A percentile compares a stretch with the other conserved stretches of the same genome.
Evolutionary conservation across 1,140 invertebrate species (phyloP).

Genomic region (Macrobrachium nipponense): DNA sequence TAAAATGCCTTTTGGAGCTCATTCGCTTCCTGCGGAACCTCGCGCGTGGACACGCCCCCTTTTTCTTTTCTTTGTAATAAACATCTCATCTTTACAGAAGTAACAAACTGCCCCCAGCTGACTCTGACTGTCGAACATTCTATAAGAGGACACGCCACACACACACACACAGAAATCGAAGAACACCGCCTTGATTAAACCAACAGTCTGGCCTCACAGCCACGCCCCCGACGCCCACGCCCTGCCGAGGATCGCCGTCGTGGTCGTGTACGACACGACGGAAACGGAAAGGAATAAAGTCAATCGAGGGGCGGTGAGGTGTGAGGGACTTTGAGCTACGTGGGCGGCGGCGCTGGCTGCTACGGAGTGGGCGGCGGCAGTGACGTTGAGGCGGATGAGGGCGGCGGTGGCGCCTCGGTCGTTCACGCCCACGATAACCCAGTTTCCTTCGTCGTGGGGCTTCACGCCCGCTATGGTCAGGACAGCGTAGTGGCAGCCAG

Average conservation of each 20-base stretch:
- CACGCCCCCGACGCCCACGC: background rate
- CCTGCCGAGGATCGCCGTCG: background rate
- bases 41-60: no score
- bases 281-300: background rate
- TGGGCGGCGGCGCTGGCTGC: background rate
- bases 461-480: conserved; percentile 40
- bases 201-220: background rate
- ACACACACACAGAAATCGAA: no score
- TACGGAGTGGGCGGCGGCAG: conserved; percentile 43
- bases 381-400: conserved; percentile 45
- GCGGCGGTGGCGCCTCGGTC: conserved; percentile 23
- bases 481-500: conserved; percentile 19
- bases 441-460: conserved; percentile 30
- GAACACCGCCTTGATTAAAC: no score
- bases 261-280: background rate
- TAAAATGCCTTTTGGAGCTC: no score
- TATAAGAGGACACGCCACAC: no score
- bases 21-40: no score
- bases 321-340: background rate
- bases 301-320: background rate
- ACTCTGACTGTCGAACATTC: no score
- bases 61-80: no score
- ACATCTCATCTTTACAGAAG: no score
- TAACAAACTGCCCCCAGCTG: no score
- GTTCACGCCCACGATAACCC: conserved; percentile 37